Base-by-base conservation (phyloP, 1,140 invertebrate species). In the Cydia pomonella region DNA sequence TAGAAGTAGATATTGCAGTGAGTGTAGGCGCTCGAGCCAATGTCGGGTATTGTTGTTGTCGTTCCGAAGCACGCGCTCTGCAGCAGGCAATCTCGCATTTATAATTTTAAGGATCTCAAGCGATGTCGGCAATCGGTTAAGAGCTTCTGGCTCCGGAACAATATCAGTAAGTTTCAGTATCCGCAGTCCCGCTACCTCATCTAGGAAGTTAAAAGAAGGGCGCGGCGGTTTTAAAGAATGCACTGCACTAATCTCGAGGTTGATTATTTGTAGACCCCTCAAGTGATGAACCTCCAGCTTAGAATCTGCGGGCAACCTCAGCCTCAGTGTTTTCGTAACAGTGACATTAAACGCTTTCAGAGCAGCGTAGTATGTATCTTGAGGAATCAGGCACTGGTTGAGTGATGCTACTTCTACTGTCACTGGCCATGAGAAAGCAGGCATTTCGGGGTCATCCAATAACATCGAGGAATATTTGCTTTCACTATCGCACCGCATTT, bases 61-160 rank as follows among this genome's bases (percentile, higher is more conserved):
- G 21, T 23, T 59, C 9, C n/a, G 53, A 18, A 59, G 53, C 18
- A 23, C n/a, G 7, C 21, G 53, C 10, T 59, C 53, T 23, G 53
- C 53, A 23, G 21, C 21, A 59, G n/a, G 53, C 9, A 59, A n/a
- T 21, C 53, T 59, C 9, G 21, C 53, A n/a, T 59, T 59, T 3
- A 59, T n/a, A 59, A 59, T 59, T 3, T 59, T 59, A 23, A 59
- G 12, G 21, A 23, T 59, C n/a, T 59, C 53, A 59, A 59, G 53
- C 18, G 53, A 59, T 9, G 7, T 59, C 18, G 53, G 53, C 12
- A 59, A 23, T 10, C 53, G 53, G 9, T 12, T 59, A 3, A 59
- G n/a, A 5, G 53, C 53, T 59, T 59, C 21, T 7, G 18, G 53
- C 21, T 59, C 21, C 18, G 21, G 53, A 23, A 59, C 21, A 59